Evolutionary conservation across 2,113 vertebrate species (phyloP).

Genomic region (Callithrix jacchus): DNA sequence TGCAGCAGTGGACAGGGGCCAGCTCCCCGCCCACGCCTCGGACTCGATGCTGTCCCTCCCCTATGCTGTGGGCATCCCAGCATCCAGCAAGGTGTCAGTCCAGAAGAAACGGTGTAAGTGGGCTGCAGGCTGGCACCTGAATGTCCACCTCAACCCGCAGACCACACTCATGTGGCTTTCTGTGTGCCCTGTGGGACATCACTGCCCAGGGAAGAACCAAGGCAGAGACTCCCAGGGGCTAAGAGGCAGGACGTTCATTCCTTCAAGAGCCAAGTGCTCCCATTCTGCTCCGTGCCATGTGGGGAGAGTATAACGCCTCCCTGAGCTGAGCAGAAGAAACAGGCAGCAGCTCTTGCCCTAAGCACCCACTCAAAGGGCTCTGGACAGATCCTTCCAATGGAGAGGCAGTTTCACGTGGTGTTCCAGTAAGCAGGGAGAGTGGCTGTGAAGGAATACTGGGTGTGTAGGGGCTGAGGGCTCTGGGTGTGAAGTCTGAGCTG

Average conservation of each 20-base stretch:
- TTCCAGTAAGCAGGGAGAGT: too few relatives aligned
- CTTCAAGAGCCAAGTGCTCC: not conserved
- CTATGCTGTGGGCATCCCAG: accelerated
- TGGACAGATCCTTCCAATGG: not conserved
- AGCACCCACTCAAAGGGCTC: not conserved
- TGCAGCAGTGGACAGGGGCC: not conserved
- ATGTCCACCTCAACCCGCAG: accelerated
- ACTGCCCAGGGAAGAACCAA: not conserved
- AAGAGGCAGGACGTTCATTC: not conserved
- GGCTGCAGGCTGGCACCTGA: accelerated
- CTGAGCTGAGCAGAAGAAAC: not conserved
- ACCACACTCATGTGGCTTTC: not conserved
- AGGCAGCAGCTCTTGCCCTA: not conserved
- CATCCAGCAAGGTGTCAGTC: not conserved
- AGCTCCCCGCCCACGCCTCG: not conserved
- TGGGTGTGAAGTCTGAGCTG: too few relatives aligned
- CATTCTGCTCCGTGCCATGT: not conserved
- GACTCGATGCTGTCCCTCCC: not conserved
- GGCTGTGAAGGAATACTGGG: accelerated
- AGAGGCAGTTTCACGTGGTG: not conserved
- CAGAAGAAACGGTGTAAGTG: accelerated
- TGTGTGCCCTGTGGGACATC: accelerated
- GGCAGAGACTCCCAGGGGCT: accelerated
- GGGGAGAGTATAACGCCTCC: not conserved
- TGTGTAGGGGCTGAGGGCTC: too few relatives aligned